These are phyloP conservation scores for Caenorhabditis wallacei DNA, from an alignment of 2,888 invertebrate genomes.

Conservation along the genomic window DNA sequence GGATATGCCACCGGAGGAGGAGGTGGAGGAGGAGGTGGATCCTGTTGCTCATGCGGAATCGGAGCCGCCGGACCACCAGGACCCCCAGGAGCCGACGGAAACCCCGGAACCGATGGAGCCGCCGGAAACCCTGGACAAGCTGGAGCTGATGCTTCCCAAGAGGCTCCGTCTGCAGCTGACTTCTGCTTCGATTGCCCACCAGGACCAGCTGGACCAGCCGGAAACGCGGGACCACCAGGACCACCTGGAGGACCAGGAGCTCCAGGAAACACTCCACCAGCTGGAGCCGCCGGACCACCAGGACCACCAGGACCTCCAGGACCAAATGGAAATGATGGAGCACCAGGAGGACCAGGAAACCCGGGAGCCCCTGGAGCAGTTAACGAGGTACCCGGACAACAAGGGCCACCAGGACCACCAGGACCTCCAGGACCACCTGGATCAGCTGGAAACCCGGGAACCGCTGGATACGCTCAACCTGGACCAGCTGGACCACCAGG, in stretches of 20 bases:
- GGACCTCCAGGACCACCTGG: slow-evolving; percentile 75
- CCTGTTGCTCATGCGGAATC: slow-evolving; percentile 65
- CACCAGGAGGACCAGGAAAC: slow-evolving; percentile 72
- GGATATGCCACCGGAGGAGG: too few relatives aligned
- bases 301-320: slow-evolving; percentile 72
- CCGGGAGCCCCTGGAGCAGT: slow-evolving; percentile 75
- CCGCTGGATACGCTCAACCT: slow-evolving; percentile 56
- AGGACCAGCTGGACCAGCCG: slow-evolving; percentile 79
- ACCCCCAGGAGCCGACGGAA: slow-evolving; percentile 70
- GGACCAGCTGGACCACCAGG: slow-evolving; percentile 63
- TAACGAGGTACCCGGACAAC: slow-evolving; percentile 69
- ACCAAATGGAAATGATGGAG: slow-evolving; percentile 59
- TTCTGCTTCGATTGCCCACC: slow-evolving; percentile 77
- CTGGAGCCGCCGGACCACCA: slow-evolving; percentile 65
- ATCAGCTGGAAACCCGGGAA: slow-evolving; percentile 64
- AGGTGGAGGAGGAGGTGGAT: too few relatives aligned
- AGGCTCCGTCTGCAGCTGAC: slow-evolving; percentile 60
- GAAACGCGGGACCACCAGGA: slow-evolving; percentile 70
- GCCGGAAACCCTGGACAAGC: slow-evolving; percentile 65
- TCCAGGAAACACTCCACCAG: slow-evolving; percentile 61
- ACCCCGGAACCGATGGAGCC: slow-evolving; percentile 64
- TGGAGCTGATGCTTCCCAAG: slow-evolving; percentile 53
- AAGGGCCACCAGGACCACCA: slow-evolving; percentile 73
- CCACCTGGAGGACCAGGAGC: slow-evolving; percentile 66
- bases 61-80: slow-evolving; percentile 70